Conservation (phyloP, 2,888 invertebrate species). For the Rotaria socialis region DNA sequence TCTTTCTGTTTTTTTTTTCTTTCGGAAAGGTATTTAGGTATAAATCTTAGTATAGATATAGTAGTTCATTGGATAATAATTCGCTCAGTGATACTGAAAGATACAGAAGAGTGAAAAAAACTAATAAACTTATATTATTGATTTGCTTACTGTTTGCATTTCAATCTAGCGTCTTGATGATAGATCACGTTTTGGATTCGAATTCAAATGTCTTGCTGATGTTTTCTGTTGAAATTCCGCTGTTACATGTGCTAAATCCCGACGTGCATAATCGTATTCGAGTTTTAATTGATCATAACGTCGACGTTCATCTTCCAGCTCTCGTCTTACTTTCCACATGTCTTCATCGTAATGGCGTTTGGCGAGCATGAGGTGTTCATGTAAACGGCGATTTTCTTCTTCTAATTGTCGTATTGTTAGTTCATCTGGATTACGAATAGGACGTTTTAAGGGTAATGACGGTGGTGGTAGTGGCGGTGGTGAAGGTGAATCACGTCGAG, state of each 20-base stretch:
- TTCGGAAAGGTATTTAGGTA: neutral
- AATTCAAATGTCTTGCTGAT: constrained; percentile 2
- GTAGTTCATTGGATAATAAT: too few species aligned
- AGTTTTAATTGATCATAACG: constrained; percentile 27
- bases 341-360: constrained; percentile 12
- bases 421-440: neutral
- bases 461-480: neutral
- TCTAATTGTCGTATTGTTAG: neutral
- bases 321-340: neutral
- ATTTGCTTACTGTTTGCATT: neutral
- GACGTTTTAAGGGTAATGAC: neutral
- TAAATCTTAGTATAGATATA: neutral
- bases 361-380: neutral
- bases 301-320: constrained; percentile 15
- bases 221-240: neutral
- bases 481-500: neutral
- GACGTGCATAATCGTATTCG: neutral
- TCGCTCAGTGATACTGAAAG: too few species aligned
- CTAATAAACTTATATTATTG: neutral
- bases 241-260: neutral
- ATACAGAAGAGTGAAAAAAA: neutral
- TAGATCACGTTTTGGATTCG: neutral
- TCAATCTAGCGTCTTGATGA: neutral
- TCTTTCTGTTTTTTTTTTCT: neutral
- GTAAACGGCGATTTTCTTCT: constrained; percentile 8